Evolutionary conservation across 2,113 vertebrate genomes (phyloP), one percentile per base, ranked within the genome.

Genomic region (Pseudorectes ferrugineus): DNA sequence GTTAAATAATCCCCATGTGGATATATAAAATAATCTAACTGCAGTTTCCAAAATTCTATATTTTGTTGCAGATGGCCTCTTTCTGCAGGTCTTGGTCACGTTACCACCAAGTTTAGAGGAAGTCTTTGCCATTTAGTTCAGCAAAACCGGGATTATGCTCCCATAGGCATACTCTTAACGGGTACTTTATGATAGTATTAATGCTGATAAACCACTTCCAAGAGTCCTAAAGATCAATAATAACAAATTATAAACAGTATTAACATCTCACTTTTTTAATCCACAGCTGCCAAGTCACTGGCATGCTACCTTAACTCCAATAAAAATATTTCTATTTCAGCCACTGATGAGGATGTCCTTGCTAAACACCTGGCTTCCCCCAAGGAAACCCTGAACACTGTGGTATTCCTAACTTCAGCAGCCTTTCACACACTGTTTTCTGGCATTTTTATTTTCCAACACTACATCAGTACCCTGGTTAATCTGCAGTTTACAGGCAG

Each of bases 11-110:
- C 55, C 52, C n/a, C 85, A 88, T 63, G 46, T 57, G 43, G 92
- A 92, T 62, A 75, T 87, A 89, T 97, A 97, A 98, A 98, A 95
- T 91, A 63, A 74, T 40, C 43, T 54, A 77, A 54, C 5, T 67
- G 36, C 51, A 77, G 28, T 79, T 76, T 82, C 49, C 24, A n/a
- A 26, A 73, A 29, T 22, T 33, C 28, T 82, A 24, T 35, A 6
- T 57, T 46, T 87, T 36, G 13, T 62, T 52, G 67, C n/a, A 73
- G 33, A n/a, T 38, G 43, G 46, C 40, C 61, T 48, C 57, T 71
- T 88, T 59, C 45, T 85, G 43, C 21, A 85, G 54, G 31, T 66
- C 87, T 74, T 43, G 57, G 42, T 58, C 26, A 8, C 9, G 21
- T 66, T 71, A 40, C 26, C 2, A 5, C 65, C 59, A 72, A 46